Evolutionary conservation across 2,888 invertebrate species (phyloP).

Genomic region (Drosophila anomalata): DNA sequence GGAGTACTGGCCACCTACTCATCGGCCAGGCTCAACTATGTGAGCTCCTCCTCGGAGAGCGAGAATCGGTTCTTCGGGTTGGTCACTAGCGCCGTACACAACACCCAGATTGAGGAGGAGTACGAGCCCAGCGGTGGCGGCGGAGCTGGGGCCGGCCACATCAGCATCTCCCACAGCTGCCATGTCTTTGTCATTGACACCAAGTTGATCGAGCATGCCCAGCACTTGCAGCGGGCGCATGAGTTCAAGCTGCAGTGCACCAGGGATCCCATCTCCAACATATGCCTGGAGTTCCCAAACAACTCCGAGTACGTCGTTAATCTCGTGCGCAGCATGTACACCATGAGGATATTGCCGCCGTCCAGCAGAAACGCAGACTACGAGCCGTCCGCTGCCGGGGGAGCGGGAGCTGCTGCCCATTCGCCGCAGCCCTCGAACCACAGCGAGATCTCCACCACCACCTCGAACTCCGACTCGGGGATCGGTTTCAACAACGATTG

Average conservation of each 20-base stretch:
- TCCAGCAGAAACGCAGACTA: constrained; percentile 75
- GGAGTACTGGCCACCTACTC: constrained; percentile 94
- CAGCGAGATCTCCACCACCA: constrained; percentile 91
- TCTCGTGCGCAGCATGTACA: constrained; percentile 89
- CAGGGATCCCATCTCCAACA: constrained; percentile 89
- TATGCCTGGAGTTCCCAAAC: constrained; percentile 95
- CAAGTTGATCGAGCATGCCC: constrained; percentile 91
- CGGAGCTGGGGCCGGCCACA: constrained; percentile 54
- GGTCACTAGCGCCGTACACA: constrained; percentile 91
- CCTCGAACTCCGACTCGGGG: constrained; percentile 97
- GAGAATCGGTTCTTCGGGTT: constrained; percentile 96
- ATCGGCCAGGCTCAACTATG: constrained; percentile 93
- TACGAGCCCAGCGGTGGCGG: constrained; percentile 62
- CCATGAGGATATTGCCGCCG: constrained; percentile 85
- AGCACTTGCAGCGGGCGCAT: constrained; percentile 91
- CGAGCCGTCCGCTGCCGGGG: constrained; percentile 27
- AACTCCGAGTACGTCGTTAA: constrained; percentile 91
- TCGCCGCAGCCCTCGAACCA: constrained; percentile 94
- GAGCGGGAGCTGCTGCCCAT: constrained; percentile 85
- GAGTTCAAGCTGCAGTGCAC: constrained; percentile 95
- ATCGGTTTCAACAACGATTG: constrained; percentile 96
- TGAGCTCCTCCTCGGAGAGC: constrained; percentile 95
- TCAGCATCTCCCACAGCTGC: constrained; percentile 92
- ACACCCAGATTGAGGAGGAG: constrained; percentile 83
- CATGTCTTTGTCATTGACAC: constrained; percentile 98